Percentiles rank a stretch among this genome's conserved stretches.
Evolutionary conservation across 2,888 invertebrate genomes (phyloP).

Genomic region (Chymomyza fuscimana): DNA sequence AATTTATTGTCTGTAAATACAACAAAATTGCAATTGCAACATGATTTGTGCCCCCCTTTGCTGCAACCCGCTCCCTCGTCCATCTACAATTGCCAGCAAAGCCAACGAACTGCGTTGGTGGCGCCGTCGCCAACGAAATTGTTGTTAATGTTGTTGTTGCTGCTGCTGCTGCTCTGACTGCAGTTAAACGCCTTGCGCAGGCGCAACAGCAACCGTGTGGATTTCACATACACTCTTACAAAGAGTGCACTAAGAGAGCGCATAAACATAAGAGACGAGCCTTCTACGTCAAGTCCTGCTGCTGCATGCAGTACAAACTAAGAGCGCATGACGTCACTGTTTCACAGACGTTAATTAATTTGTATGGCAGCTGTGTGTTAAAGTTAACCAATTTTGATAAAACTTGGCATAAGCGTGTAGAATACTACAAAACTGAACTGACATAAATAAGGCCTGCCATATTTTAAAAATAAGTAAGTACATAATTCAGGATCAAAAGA

Average conservation of each 20-base stretch:
- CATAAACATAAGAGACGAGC: background rate
- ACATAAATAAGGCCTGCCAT: no score
- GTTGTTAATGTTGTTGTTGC: background rate
- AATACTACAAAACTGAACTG: no score
- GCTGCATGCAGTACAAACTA: no score
- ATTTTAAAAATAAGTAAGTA: no score
- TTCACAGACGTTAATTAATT: no score
- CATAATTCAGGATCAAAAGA: no score
- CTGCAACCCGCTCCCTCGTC: slow-evolving; percentile 9
- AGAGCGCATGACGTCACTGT: no score
- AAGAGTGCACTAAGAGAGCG: background rate
- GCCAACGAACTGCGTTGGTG: slow-evolving; percentile 57
- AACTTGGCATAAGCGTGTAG: no score
- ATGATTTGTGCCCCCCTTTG: slow-evolving; percentile 36
- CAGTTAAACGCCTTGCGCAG: slow-evolving; percentile 38
- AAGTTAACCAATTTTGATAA: no score
- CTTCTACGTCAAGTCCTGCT: no score
- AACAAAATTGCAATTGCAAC: slow-evolving; percentile 43
- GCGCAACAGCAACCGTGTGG: slow-evolving; percentile 12
- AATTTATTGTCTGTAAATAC: slow-evolving; percentile 58
- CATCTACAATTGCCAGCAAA: slow-evolving; percentile 26
- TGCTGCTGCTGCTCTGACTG: slow-evolving; percentile 33
- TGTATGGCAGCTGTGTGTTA: no score
- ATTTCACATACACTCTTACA: background rate
- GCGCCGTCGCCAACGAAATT: slow-evolving; percentile 42